Base-by-base conservation (phyloP, 2,797 vertebrate genomes). In the Argentina silus region DNA sequence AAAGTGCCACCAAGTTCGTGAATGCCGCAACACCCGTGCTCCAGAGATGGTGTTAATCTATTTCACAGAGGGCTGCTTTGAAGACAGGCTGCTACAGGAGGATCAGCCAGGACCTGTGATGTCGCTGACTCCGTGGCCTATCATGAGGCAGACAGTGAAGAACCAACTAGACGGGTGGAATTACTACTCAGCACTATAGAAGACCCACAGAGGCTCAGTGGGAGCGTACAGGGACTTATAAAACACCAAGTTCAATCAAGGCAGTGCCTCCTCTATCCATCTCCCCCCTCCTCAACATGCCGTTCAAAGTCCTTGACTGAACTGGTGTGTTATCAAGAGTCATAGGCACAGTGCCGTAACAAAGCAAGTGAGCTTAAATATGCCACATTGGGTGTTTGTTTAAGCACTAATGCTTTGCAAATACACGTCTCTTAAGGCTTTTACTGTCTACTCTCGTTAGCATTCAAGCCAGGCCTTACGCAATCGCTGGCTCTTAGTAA, bases 101-200 rank as follows among this genome's bases (percentile, higher is more conserved):
- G 69, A 11, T 70, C 21, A 60, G 19, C 43, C 44, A 10, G 60
- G 19, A 36, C 14, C 60, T 62, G 5, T 48, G 56, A 47, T 61
- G 45, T 48, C 56, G 21, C 14, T 53, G 51, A 53, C 15, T 53
- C 44, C 44, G 7, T 59, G 42, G 42, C 11, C 19, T 11, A n/a
- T 44, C 55, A 44, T 59, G 19, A 23, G 45, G 59, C 27, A 60
- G 56, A 14, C 56, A 43, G 45, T n/a, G 61, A n/a, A 42, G 60
- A 23, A 27, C 14, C 15, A 15, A 43, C 8, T 44, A 36, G 10
- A 44, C 45, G 44, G 12, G 60, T n/a, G 59, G 8, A 70, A 51
- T 62, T 47, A 51, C 50, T 36, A 51, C 59, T 71, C 57, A 71
- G 57, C 57, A 14, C 44, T 43, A 12, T 62, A 8, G 27, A 53